These are phyloP conservation scores for Cephus runcator DNA, from an alignment of 2,888 invertebrate species.

Conservation along the genomic window DNA sequence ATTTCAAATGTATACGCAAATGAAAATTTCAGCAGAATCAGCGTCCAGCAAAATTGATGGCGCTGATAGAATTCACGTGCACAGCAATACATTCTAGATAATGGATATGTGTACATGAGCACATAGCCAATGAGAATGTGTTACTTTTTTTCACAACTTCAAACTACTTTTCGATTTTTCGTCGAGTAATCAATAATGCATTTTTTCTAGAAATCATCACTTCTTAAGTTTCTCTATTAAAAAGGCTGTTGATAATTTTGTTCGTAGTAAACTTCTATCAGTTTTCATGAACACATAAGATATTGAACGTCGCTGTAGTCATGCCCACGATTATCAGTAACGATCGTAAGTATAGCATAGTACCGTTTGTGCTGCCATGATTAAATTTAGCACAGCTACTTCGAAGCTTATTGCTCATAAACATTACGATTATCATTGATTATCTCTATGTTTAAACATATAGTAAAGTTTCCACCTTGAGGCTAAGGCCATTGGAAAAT, in stretches of 20 bases:
- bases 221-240: not conserved
- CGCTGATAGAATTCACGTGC: no score
- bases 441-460: not conserved
- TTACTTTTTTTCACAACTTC: no score
- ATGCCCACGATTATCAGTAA: not conserved
- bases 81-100: no score
- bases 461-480: not conserved
- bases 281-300: not conserved
- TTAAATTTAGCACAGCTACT: not conserved
- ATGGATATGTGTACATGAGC: no score
- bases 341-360: not conserved
- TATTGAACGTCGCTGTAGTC: not conserved
- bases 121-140: no score
- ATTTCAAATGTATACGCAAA: no score
- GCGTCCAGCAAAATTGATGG: no score
- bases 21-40: no score
- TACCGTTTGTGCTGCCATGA: not conserved
- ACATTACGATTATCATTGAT: not conserved
- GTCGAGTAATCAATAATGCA: no score
- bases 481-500: not conserved
- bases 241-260: not conserved
- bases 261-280: not conserved
- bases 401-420: not conserved
- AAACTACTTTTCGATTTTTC: no score
- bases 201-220: not conserved